Evolutionary conservation across 2,113 vertebrate species (phyloP).

Genomic region (Otus sunia): DNA sequence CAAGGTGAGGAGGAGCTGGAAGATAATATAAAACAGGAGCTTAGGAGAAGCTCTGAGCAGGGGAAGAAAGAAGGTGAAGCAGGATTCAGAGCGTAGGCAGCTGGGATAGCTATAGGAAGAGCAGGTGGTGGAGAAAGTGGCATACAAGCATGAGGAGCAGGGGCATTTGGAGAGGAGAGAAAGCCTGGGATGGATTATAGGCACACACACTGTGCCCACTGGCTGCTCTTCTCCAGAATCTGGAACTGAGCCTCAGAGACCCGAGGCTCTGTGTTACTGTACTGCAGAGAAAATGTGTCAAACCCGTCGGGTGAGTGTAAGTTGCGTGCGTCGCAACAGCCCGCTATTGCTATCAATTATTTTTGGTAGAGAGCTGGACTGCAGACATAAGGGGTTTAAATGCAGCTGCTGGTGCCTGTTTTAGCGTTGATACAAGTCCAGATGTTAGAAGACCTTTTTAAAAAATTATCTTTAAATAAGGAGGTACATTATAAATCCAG

Average conservation of each 20-base stretch:
- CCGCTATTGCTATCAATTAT: rapidly evolving
- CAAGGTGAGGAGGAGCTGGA: background rate
- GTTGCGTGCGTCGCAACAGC: rapidly evolving
- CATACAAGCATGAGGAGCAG: background rate
- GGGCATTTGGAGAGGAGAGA: conserved; percentile 5
- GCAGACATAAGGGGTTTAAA: background rate
- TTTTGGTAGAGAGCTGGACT: background rate
- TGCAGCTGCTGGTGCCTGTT: background rate
- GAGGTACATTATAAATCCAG: background rate
- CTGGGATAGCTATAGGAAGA: conserved; percentile 30
- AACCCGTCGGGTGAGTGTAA: background rate
- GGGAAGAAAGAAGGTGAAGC: background rate
- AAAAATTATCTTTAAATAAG: background rate
- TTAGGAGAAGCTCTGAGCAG: background rate
- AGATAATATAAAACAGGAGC: background rate
- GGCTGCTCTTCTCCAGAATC: background rate
- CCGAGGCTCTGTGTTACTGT: background rate
- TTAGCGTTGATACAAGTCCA: background rate
- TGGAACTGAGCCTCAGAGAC: background rate
- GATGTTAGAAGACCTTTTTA: background rate
- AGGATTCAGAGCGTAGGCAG: background rate
- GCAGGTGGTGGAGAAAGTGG: conserved; percentile 40
- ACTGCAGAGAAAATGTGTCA: background rate
- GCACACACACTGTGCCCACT: background rate
- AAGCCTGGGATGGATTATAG: conserved; percentile 18